phyloP scores from a whole-genome alignment of 2,113 vertebrate genomes.

The Embiotoca jacksoni region DNA sequence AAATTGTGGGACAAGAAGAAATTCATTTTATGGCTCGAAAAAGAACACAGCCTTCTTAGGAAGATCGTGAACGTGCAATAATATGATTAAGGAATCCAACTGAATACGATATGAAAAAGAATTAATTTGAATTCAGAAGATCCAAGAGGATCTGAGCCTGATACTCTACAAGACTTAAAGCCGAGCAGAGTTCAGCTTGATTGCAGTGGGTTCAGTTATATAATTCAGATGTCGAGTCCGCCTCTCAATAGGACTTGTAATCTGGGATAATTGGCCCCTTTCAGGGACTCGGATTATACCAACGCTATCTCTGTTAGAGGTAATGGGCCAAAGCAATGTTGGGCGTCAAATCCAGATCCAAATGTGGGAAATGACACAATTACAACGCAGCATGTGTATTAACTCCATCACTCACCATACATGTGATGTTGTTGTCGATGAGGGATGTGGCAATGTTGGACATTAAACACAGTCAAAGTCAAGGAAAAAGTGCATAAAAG shows the following conservation, averaged over 20 bases:
- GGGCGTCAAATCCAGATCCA: background rate
- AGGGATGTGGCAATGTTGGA: background rate
- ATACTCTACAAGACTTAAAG: conserved; percentile 19
- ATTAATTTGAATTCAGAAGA: conserved; percentile 49
- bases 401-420: background rate
- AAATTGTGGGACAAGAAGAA: background rate
- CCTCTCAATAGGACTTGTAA: conserved; percentile 67
- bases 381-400: background rate
- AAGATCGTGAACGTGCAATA: conserved; percentile 19
- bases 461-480: background rate
- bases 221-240: conserved; percentile 54
- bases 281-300: conserved; percentile 68
- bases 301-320: conserved; percentile 42
- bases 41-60: background rate
- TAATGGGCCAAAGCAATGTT: conserved; percentile 22
- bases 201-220: conserved; percentile 52
- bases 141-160: conserved; percentile 34
- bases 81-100: conserved; percentile 45
- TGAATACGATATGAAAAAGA: conserved; percentile 47
- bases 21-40: conserved; percentile 10
- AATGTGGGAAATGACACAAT: background rate
- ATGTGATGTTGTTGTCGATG: background rate
- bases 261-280: conserved; percentile 77
- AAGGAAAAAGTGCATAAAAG: background rate
- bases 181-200: conserved; percentile 56